Conservation (phyloP, 1,140 invertebrate genomes). For the Zophobas atratus region DNA sequence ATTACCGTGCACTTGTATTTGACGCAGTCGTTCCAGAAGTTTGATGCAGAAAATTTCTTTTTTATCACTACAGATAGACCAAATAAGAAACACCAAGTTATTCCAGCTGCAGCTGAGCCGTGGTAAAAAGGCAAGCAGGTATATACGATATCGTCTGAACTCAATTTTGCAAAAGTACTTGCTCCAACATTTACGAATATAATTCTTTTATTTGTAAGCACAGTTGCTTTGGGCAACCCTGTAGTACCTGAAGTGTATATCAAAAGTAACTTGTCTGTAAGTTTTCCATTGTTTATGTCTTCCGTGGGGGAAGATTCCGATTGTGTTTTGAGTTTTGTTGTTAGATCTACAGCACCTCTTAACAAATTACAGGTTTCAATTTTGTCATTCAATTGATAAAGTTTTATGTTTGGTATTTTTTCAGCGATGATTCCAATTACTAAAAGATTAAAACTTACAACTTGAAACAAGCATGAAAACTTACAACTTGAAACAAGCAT, state of each 20-base stretch:
- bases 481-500: not conserved
- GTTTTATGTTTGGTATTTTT: constrained; percentile 51
- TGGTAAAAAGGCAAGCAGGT: constrained; percentile 95
- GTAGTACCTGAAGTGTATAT: constrained; percentile 97
- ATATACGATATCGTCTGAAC: constrained; percentile 85
- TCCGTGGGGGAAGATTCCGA: constrained; percentile 14
- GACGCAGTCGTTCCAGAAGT: constrained; percentile 94
- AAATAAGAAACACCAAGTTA: constrained; percentile 78
- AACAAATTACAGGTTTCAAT: constrained; percentile 4
- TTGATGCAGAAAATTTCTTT: constrained; percentile 93
- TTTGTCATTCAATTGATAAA: constrained; percentile 57
- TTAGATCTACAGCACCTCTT: constrained; percentile 70
- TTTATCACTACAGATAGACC: constrained; percentile 87
- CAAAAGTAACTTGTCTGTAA: constrained; percentile 80
- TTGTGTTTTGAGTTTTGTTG: constrained; percentile 66
- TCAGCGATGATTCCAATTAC: constrained; percentile 56
- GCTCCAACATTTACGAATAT: constrained; percentile 77
- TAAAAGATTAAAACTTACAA: constrained; percentile 36
- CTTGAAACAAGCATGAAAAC: not conserved
- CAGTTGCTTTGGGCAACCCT: constrained; percentile 93
- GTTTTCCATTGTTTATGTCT: constrained; percentile 55
- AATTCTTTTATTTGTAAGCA: constrained; percentile 85
- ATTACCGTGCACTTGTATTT: constrained; percentile 90
- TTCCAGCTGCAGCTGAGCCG: constrained; percentile 83
- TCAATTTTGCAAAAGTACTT: constrained; percentile 72